phyloP scores from a whole-genome alignment of 2,113 vertebrate species.

The Pycnonotus jocosus region DNA sequence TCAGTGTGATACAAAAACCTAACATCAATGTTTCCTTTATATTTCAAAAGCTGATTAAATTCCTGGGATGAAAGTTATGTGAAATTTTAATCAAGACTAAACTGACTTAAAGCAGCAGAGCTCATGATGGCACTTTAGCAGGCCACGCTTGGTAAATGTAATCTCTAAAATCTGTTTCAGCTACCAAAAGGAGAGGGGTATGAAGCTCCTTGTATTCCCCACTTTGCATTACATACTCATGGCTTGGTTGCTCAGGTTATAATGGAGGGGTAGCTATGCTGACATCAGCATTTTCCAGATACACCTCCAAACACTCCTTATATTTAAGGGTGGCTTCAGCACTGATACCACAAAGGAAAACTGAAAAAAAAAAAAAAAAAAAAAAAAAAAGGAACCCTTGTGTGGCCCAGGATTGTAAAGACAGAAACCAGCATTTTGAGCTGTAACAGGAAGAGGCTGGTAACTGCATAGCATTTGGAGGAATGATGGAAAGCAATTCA shows the following conservation, averaged over 20 bases:
- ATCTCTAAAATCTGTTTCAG: background rate
- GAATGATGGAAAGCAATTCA: background rate
- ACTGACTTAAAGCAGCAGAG: background rate
- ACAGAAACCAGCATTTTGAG: background rate
- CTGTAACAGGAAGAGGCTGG: background rate
- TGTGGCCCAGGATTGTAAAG: background rate
- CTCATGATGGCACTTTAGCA: background rate
- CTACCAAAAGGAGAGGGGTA: background rate
- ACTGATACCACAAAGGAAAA: background rate
- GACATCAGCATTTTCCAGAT: background rate
- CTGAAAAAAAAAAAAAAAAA: no score
- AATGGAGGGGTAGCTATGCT: background rate
- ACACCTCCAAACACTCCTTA: background rate
- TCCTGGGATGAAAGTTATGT: background rate
- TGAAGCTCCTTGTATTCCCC: background rate
- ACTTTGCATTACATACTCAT: fast-evolving
- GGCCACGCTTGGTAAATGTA: background rate
- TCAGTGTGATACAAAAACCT: background rate
- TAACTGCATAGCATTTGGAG: background rate
- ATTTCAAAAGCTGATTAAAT: background rate
- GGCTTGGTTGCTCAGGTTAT: background rate
- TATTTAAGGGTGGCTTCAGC: background rate
- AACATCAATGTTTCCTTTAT: background rate
- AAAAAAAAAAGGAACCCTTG: background rate
- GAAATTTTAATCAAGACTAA: background rate